phyloP scores from a whole-genome alignment of 1,140 invertebrate species.

The Drosophila paulistorum region DNA sequence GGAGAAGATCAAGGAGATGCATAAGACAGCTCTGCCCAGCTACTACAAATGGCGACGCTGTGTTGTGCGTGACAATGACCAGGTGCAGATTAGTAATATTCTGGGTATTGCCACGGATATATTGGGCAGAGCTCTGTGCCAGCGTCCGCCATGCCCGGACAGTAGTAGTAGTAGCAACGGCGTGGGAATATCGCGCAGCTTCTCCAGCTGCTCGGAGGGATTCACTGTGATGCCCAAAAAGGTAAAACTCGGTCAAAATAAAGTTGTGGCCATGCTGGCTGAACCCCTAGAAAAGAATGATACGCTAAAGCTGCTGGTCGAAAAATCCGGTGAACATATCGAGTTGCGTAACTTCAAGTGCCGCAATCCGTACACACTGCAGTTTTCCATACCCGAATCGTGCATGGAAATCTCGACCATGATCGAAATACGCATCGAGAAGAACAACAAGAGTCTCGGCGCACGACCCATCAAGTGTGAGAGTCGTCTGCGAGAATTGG shows the following conservation, averaged over 20 bases:
- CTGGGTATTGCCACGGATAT: constrained; percentile 90
- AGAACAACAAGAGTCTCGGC: constrained; percentile 90
- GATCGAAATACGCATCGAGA: constrained; percentile 90
- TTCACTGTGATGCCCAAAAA: constrained; percentile 81
- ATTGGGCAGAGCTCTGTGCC: constrained; percentile 86
- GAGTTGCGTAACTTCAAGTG: constrained; percentile 89
- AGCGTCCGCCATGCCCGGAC: constrained; percentile 84
- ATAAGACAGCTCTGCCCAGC: constrained; percentile 86
- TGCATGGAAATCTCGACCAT: constrained; percentile 92
- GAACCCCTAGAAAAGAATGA: constrained; percentile 90
- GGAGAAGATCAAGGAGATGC: constrained; percentile 85
- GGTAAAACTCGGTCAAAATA: constrained; percentile 87
- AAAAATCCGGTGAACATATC: constrained; percentile 90
- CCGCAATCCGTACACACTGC: constrained; percentile 91
- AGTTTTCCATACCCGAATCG: constrained; percentile 90
- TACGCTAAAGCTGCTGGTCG: constrained; percentile 88
- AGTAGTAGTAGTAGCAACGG: constrained; percentile 33
- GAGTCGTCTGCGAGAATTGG: constrained; percentile 90
- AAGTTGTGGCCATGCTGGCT: constrained; percentile 90
- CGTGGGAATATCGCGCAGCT: constrained; percentile 65
- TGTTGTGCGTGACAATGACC: constrained; percentile 90
- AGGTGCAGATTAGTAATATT: constrained; percentile 91
- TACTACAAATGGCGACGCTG: constrained; percentile 91
- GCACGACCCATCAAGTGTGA: constrained; percentile 92
- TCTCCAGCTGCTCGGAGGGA: constrained; percentile 75